A percentile compares a stretch with the other conserved stretches of the same genome.
phyloP scores from a whole-genome alignment of 2,888 invertebrate genomes.

The Hypselothyrea guttata region DNA sequence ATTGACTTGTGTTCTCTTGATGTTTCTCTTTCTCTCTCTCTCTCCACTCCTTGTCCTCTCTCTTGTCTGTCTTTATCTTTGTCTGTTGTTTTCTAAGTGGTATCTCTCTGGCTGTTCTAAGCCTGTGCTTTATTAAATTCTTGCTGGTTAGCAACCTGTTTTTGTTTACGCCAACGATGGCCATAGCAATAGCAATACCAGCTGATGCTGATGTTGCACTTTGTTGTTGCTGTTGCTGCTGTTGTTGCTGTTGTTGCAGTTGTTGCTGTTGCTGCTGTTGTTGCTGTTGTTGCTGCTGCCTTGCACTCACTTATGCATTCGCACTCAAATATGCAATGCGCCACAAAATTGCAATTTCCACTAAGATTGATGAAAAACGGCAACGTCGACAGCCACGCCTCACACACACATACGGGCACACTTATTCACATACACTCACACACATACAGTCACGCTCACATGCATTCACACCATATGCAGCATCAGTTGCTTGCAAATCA shows the following conservation, averaged over 20 bases:
- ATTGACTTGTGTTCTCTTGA: no score
- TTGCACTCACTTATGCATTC: conserved; percentile 66
- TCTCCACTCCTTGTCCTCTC: not conserved
- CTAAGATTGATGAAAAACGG: conserved; percentile 77
- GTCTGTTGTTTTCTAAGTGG: not conserved
- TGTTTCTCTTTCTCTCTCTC: no score
- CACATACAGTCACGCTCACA: not conserved
- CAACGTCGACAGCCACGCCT: conserved; percentile 28
- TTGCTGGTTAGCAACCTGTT: conserved; percentile 37
- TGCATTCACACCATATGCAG: conserved; percentile 13
- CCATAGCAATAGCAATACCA: conserved; percentile 42
- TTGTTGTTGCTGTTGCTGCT: conserved; percentile 26
- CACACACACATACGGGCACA: conserved; percentile 4
- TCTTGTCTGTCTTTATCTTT: not conserved
- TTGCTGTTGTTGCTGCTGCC: conserved; percentile 19
- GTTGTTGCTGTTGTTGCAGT: conserved; percentile 2
- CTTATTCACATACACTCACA: conserved; percentile 7
- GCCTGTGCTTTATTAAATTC: not conserved
- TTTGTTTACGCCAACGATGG: conserved; percentile 48
- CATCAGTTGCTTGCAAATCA: conserved; percentile 64
- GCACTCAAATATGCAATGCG: conserved; percentile 69
- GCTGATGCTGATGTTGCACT: conserved; percentile 41
- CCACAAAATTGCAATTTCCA: conserved; percentile 76
- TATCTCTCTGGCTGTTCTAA: conserved; percentile 2
- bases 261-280: conserved; percentile 19